A percentile compares a stretch with the other conserved stretches of the same genome.
Conservation (phyloP, 2,113 vertebrate genomes). For the Gambusia affinis region DNA sequence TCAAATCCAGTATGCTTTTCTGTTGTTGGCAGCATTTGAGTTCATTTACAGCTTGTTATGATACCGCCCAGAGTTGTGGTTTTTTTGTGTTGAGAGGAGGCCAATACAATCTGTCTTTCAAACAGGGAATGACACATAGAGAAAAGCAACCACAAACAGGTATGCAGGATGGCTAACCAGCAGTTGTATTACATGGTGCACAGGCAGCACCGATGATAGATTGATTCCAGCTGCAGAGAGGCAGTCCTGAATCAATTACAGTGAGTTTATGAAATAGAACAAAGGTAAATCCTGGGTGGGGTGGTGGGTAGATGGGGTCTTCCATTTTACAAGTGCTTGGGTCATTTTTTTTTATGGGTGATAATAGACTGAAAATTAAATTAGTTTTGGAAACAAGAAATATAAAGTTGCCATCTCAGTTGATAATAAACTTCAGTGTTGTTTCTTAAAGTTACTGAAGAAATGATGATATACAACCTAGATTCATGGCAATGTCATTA, state of each 20-base stretch:
- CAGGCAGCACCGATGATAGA: slow-evolving; percentile 68
- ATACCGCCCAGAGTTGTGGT: slow-evolving; percentile 44
- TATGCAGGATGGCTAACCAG: slow-evolving; percentile 52
- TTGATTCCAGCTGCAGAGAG: slow-evolving; percentile 73
- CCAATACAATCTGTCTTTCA: slow-evolving; percentile 77
- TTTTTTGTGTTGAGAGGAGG: slow-evolving; percentile 55
- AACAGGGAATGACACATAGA: slow-evolving; percentile 65
- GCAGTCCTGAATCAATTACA: slow-evolving; percentile 78
- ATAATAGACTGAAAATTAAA: slow-evolving; percentile 53
- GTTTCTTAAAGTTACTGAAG: slow-evolving; percentile 16
- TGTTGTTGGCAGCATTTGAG: slow-evolving; percentile 53
- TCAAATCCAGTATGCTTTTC: slow-evolving; percentile 42
- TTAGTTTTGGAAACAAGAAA: slow-evolving; percentile 40
- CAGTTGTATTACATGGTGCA: slow-evolving; percentile 68
- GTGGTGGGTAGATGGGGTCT: neutral
- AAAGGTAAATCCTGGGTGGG: slow-evolving; percentile 47
- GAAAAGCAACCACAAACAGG: slow-evolving; percentile 45
- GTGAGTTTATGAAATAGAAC: slow-evolving; percentile 74
- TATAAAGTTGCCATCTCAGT: slow-evolving; percentile 21
- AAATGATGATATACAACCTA: slow-evolving; percentile 7
- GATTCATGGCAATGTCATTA: slow-evolving; percentile 11
- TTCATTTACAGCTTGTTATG: slow-evolving; percentile 71
- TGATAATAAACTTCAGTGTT: slow-evolving; percentile 23
- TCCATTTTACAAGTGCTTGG: slow-evolving; percentile 52
- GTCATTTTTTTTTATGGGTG: slow-evolving; percentile 57